A percentile compares a stretch with the other conserved stretches of the same genome.
Conservation (phyloP, 2,888 invertebrate genomes). For the Xylota sylvarum region DNA sequence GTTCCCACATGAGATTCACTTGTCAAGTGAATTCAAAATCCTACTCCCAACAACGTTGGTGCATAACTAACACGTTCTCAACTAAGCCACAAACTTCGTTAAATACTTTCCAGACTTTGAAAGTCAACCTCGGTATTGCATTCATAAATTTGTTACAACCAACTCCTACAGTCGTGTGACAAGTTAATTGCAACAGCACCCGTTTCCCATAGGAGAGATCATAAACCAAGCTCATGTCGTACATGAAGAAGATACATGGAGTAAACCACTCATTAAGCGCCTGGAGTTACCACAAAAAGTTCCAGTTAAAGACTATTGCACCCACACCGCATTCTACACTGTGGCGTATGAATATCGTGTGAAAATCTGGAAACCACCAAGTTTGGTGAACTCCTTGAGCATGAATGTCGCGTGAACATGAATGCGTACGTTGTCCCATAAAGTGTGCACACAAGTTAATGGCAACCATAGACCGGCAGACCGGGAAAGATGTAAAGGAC, state of each 20-base stretch:
- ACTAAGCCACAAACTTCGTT: constrained; percentile 10
- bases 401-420: background rate
- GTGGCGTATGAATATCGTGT: background rate
- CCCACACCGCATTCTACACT: background rate
- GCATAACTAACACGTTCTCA: background rate
- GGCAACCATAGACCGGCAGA: background rate
- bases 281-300: background rate
- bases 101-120: constrained; percentile 40
- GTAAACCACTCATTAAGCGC: background rate
- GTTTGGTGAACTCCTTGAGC: constrained; percentile 2
- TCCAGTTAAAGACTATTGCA: background rate
- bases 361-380: background rate
- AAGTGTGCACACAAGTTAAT: background rate
- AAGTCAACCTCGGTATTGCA: constrained; percentile 30
- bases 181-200: constrained; percentile 40
- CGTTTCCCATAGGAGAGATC: background rate
- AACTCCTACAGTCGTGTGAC: constrained; percentile 18
- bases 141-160: constrained; percentile 21
- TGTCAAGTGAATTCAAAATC: background rate
- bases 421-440: background rate
- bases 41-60: background rate
- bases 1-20: background rate
- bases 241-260: background rate
- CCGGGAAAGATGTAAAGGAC: background rate
- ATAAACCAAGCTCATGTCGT: background rate